These are phyloP conservation scores for Cyprinodon tularosa DNA, from an alignment of 2,113 vertebrate genomes.

Conservation along the genomic window DNA sequence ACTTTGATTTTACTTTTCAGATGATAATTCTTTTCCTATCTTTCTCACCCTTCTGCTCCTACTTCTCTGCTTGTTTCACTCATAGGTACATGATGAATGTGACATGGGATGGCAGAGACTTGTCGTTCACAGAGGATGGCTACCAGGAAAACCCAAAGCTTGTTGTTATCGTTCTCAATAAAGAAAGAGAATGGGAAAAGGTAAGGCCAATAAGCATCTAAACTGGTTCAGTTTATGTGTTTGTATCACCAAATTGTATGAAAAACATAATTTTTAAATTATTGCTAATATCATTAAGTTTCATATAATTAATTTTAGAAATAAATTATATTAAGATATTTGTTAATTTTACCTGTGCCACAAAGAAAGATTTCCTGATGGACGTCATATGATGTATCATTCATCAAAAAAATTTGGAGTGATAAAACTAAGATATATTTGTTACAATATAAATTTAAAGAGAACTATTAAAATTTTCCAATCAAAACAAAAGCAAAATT, in stretches of 20 bases:
- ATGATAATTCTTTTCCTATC: neutral
- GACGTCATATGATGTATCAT: neutral
- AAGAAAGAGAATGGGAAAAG: slow-evolving; percentile 97
- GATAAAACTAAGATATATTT: too few species aligned
- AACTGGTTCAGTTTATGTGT: neutral
- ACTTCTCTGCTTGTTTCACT: slow-evolving; percentile 20
- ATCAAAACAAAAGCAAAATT: too few species aligned
- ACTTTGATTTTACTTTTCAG: neutral
- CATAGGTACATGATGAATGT: slow-evolving; percentile 98
- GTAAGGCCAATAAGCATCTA: slow-evolving; percentile 73
- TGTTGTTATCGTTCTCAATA: slow-evolving; percentile 96
- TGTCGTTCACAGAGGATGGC: slow-evolving; percentile 97
- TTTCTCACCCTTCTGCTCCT: neutral
- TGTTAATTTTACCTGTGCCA: neutral
- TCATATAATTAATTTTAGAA: too few species aligned
- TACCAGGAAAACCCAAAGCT: slow-evolving; percentile 95
- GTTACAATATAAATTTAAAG: too few species aligned
- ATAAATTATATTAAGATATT: neutral
- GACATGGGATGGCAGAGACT: slow-evolving; percentile 94
- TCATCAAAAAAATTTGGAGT: neutral
- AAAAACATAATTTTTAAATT: neutral
- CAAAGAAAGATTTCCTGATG: neutral
- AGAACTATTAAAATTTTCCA: too few species aligned
- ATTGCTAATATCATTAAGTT: too few species aligned
- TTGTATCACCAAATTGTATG: neutral